A percentile compares a stretch with the other conserved stretches of the same genome.
Evolutionary conservation across 1,140 invertebrate genomes (phyloP).

Genomic region (Dendroctonus ponderosae): DNA sequence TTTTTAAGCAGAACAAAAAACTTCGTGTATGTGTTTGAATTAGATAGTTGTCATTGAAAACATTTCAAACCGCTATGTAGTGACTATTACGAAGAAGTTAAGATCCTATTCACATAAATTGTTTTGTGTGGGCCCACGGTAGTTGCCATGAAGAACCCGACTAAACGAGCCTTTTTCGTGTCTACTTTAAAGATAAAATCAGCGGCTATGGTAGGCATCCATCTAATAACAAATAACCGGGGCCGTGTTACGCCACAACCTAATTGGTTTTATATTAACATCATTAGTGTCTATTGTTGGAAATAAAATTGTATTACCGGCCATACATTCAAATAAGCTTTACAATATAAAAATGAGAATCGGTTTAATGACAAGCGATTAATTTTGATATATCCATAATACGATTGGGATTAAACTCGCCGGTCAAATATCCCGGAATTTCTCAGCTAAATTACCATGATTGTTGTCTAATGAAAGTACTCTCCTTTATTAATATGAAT

Average conservation of each 20-base stretch:
- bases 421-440: constrained; percentile 15
- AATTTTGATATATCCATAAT: constrained; percentile 24
- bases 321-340: constrained; percentile 21
- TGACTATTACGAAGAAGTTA: neutral
- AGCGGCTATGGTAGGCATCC: constrained; percentile 31
- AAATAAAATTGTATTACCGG: constrained; percentile 34
- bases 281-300: constrained; percentile 39
- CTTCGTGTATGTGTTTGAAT: too few species aligned
- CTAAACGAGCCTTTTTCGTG: constrained; percentile 41
- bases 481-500: too few species aligned
- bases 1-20: too few species aligned
- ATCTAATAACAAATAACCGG: constrained; percentile 38
- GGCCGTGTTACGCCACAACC: constrained; percentile 36
- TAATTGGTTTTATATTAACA: constrained; percentile 43
- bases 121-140: constrained; percentile 28
- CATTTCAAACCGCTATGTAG: too few species aligned
- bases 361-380: constrained; percentile 24
- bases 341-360: constrained; percentile 22
- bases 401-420: constrained; percentile 9
- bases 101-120: constrained; percentile 11
- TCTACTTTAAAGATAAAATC: constrained; percentile 35
- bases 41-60: too few species aligned
- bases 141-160: constrained; percentile 27
- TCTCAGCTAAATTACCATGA: constrained; percentile 14
- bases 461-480: constrained; percentile 21